phyloP scores from a whole-genome alignment of 2,113 vertebrate genomes.

The Lamprologus tigripictilis region DNA sequence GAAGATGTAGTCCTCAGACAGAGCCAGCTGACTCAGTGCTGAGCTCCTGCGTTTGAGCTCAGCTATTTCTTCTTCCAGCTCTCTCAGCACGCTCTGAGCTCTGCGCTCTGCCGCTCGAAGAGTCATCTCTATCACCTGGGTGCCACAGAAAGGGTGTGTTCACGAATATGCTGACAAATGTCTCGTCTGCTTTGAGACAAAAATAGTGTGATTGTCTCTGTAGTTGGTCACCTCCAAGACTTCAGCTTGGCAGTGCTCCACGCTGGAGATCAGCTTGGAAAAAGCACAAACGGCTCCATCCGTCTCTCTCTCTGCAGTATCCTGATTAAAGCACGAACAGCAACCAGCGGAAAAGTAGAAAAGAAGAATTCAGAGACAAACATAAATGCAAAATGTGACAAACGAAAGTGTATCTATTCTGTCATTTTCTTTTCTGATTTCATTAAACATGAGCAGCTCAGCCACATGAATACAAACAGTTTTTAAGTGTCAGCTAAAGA shows the following conservation, averaged over 20 bases:
- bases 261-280: slow-evolving; percentile 36
- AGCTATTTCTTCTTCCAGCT: slow-evolving; percentile 59
- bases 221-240: slow-evolving; percentile 44
- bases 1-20: slow-evolving; percentile 47
- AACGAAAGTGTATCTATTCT: neutral
- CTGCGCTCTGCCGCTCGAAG: slow-evolving; percentile 23
- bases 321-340: slow-evolving; percentile 20
- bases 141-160: fast-evolving
- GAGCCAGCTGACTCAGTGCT: slow-evolving; percentile 31
- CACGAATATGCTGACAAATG: neutral
- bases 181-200: neutral
- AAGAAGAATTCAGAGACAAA: neutral
- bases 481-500: neutral
- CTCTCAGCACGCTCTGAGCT: slow-evolving; percentile 48
- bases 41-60: slow-evolving; percentile 48
- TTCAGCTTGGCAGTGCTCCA: slow-evolving; percentile 57
- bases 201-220: neutral
- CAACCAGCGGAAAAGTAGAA: neutral
- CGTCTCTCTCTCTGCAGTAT: slow-evolving; percentile 46
- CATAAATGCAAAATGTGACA: neutral
- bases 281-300: slow-evolving; percentile 25
- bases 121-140: slow-evolving; percentile 47
- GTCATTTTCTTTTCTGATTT: neutral
- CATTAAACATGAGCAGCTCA: neutral
- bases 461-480: neutral